These are phyloP conservation scores for Melikaiella ostensackeni DNA, from an alignment of 2,888 invertebrate species.

Conservation along the genomic window DNA sequence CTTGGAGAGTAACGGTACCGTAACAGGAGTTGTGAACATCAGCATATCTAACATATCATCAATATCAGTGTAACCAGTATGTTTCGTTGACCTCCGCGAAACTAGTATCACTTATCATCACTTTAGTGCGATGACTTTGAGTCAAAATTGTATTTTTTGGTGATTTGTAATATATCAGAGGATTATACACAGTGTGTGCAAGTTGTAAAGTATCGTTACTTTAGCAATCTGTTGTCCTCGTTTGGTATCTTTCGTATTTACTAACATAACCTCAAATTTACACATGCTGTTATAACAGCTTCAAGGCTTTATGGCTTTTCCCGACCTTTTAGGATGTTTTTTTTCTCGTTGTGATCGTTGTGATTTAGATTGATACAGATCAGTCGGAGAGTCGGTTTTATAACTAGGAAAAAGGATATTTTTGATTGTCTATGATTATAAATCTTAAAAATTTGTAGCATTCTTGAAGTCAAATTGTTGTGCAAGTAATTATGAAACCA, in stretches of 20 bases:
- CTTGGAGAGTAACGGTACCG: not conserved
- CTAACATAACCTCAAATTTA: slow-evolving; percentile 28
- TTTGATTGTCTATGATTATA: not conserved
- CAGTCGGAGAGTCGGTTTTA: not conserved
- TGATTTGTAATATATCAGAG: not conserved
- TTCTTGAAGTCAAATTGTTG: not conserved
- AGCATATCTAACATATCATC: not conserved
- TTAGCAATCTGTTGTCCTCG: not conserved
- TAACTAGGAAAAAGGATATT: not conserved
- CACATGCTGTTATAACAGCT: slow-evolving; percentile 22
- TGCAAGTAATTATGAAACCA: slow-evolving; percentile 9
- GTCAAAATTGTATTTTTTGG: not conserved
- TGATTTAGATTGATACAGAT: not conserved
- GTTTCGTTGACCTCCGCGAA: slow-evolving; percentile 18
- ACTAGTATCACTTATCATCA: slow-evolving; percentile 1
- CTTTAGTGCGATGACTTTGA: not conserved
- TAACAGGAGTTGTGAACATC: slow-evolving; percentile 2
- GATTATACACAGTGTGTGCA: not conserved
- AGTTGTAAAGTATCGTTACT: not conserved
- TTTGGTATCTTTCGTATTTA: not conserved
- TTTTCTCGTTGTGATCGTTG: not conserved
- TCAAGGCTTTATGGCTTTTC: not conserved
- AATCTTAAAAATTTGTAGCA: not conserved
- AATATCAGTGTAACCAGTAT: slow-evolving; percentile 9
- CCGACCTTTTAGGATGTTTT: not conserved